Evolutionary conservation across 1,140 invertebrate species (phyloP).

Genomic region (Drosophila ogumai): DNA sequence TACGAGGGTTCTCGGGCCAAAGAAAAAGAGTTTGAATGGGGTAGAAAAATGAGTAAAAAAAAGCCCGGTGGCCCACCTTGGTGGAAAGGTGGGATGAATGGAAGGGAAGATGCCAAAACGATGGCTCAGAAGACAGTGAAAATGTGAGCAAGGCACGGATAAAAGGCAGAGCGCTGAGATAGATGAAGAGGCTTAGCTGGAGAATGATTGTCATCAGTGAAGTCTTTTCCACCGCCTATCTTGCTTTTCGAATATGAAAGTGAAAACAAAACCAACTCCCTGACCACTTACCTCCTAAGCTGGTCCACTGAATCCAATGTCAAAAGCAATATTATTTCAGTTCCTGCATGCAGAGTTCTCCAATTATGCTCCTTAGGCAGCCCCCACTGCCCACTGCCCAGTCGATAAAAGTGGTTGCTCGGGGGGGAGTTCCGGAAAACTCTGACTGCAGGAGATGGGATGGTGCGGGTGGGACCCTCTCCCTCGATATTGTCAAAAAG

Average conservation of each 20-base stretch:
- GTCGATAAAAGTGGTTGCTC: constrained; percentile 12
- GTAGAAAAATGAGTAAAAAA: constrained; percentile 4
- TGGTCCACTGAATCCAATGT: constrained; percentile 15
- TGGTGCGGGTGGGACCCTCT: constrained; percentile 10
- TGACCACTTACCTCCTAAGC: constrained; percentile 15
- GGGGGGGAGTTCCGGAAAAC: constrained; percentile 24
- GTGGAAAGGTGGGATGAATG: not conserved
- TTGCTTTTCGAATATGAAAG: constrained; percentile 5
- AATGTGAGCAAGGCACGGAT: constrained; percentile 13
- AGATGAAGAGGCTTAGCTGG: not conserved
- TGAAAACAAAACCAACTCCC: constrained; percentile 5
- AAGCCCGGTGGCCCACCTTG: constrained; percentile 43
- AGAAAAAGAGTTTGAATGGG: constrained; percentile 45
- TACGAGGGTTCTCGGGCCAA: constrained; percentile 26
- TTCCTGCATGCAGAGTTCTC: constrained; percentile 42
- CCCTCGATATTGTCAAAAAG: constrained; percentile 73
- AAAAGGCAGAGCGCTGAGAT: not conserved
- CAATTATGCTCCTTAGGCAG: constrained; percentile 34
- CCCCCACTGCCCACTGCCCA: not conserved
- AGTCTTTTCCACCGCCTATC: not conserved
- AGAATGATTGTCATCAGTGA: constrained; percentile 21
- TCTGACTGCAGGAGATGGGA: constrained; percentile 3
- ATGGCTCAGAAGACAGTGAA: constrained; percentile 34
- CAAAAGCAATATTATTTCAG: constrained; percentile 47
- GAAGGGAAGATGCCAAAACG: constrained; percentile 49